A percentile compares a stretch with the other conserved stretches of the same genome.
phyloP scores from a whole-genome alignment of 2,888 invertebrate species.

The Mythimna impura region DNA sequence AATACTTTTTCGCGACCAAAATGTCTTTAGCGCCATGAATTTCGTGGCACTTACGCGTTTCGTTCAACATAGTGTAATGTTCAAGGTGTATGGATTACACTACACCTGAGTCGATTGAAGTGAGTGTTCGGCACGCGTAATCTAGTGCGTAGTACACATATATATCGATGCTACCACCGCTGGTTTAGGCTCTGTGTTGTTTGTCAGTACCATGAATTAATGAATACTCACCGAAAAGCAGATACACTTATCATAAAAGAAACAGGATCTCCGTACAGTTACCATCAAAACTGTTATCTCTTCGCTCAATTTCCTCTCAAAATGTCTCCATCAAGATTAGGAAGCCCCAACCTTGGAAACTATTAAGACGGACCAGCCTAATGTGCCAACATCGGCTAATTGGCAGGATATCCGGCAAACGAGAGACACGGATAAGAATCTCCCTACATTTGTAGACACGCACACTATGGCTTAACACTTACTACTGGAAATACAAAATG shows the following conservation, averaged over 20 bases:
- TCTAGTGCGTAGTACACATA: no score
- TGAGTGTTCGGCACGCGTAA: no score
- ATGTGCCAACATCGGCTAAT: constrained; percentile 49
- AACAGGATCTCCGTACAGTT: constrained; percentile 29
- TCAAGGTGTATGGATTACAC: no score
- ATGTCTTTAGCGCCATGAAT: no score
- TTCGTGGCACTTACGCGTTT: no score
- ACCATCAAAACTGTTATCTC: constrained; percentile 28
- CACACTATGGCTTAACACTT: constrained; percentile 15
- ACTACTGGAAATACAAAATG: no score
- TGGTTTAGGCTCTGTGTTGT: no score
- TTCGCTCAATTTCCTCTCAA: constrained; percentile 38
- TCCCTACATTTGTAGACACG: constrained; percentile 22
- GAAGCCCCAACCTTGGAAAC: constrained; percentile 20
- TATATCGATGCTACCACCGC: no score
- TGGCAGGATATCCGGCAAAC: constrained; percentile 52
- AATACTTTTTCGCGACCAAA: no score
- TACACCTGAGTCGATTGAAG: no score
- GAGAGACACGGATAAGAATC: constrained; percentile 46
- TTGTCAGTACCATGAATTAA: no score
- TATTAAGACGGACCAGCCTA: constrained; percentile 38
- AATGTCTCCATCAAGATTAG: constrained; percentile 53
- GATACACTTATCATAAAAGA: not conserved
- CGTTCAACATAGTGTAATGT: no score
- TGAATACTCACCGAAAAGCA: not conserved